phyloP scores from a whole-genome alignment of 2,888 invertebrate genomes.

The Cosmia trapezina region DNA sequence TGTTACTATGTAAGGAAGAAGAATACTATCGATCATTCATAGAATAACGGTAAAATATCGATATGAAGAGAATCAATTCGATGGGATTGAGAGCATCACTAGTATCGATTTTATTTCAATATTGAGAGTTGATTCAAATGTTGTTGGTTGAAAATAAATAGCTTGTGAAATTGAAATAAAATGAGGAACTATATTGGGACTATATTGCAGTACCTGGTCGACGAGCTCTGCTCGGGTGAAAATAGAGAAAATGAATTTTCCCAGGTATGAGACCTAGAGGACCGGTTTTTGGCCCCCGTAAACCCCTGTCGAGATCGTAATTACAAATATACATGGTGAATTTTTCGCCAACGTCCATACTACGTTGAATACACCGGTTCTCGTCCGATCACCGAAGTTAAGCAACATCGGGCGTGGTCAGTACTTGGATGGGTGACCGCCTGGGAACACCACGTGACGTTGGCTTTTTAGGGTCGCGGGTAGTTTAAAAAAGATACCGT shows the following conservation, averaged over 20 bases:
- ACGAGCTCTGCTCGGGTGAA: no score
- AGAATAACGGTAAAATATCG: conserved; percentile 31
- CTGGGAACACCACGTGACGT: conserved; percentile 85
- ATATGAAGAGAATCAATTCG: conserved; percentile 14
- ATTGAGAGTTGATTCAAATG: background rate
- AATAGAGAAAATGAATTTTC: no score
- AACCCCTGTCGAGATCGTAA: no score
- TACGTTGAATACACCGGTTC: conserved; percentile 87
- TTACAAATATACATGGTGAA: no score
- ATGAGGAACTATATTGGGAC: no score
- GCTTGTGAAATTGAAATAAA: background rate
- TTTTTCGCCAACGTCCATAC: conserved; percentile 79
- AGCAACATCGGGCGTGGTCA: conserved; percentile 87
- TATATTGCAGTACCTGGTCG: no score
- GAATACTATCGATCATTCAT: conserved; percentile 40
- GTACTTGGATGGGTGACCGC: conserved; percentile 89
- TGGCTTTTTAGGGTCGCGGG: conserved; percentile 82
- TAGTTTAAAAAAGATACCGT: no score
- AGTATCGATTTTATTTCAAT: background rate
- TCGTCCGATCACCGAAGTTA: conserved; percentile 89
- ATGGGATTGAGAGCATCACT: conserved; percentile 14
- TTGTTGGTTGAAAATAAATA: conserved; percentile 2
- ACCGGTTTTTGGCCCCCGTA: no score
- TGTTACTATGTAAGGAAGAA: conserved; percentile 39
- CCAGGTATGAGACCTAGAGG: no score